phyloP scores from a whole-genome alignment of 2,797 vertebrate genomes.

The Sorex maritimensis region DNA sequence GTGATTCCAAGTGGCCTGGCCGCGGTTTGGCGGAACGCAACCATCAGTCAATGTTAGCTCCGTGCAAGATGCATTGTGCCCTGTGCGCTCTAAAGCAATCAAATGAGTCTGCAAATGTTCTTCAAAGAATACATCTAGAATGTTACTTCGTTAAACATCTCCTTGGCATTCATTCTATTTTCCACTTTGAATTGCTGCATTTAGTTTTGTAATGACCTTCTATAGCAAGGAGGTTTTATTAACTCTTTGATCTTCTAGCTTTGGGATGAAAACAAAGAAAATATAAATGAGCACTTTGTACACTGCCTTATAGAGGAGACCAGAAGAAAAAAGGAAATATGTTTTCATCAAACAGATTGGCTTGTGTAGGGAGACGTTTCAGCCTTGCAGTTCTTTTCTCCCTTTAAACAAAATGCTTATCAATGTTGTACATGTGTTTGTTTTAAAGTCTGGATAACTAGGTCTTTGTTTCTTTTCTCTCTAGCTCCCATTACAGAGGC shows the following conservation, averaged over 20 bases:
- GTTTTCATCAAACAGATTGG: constrained; percentile 80
- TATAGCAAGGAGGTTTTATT: constrained; percentile 85
- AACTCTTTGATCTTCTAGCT: constrained; percentile 84
- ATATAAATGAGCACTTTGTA: constrained; percentile 79
- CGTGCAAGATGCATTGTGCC: constrained; percentile 68
- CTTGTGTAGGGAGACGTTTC: constrained; percentile 57
- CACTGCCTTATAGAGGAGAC: constrained; percentile 51
- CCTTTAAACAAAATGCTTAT: constrained; percentile 68
- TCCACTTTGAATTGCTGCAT: constrained; percentile 85
- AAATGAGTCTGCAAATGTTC: constrained; percentile 87
- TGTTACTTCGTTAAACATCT: constrained; percentile 85
- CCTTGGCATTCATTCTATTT: constrained; percentile 85
- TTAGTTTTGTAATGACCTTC: constrained; percentile 88
- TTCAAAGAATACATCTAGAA: constrained; percentile 86
- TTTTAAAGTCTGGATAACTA: constrained; percentile 73
- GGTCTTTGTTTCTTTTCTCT: constrained; percentile 77
- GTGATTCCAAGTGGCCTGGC: constrained; percentile 79
- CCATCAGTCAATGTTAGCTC: constrained; percentile 56
- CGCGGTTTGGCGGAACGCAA: constrained; percentile 48
- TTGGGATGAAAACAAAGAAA: constrained; percentile 85
- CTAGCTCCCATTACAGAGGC: constrained; percentile 19
- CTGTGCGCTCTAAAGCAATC: constrained; percentile 81
- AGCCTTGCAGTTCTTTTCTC: constrained; percentile 63
- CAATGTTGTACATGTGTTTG: constrained; percentile 55
- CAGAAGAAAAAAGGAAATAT: constrained; percentile 73